Evolutionary conservation across 2,113 vertebrate species (phyloP).

Genomic region (Pardalotus punctatus): DNA sequence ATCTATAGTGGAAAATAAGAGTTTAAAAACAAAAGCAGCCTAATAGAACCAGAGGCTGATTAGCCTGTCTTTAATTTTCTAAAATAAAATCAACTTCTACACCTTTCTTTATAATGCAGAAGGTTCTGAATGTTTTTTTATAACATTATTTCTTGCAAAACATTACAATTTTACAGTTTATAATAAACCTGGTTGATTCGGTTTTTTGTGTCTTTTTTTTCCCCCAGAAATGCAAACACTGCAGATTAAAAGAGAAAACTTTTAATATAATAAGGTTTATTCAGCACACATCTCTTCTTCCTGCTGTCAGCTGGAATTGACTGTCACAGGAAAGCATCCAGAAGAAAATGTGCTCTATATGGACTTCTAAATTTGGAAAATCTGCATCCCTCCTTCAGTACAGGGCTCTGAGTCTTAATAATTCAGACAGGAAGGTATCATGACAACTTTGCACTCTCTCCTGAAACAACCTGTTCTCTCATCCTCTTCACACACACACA

Average conservation of each 20-base stretch:
- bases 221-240: not conserved
- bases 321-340: not conserved
- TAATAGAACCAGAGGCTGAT: not conserved
- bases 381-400: not conserved
- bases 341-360: not conserved
- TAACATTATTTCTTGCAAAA: not conserved
- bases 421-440: not conserved
- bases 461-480: not conserved
- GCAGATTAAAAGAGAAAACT: not conserved
- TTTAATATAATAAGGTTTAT: not conserved
- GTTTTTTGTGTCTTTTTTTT: not conserved
- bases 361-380: slow-evolving; percentile 35
- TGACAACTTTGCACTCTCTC: not conserved
- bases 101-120: not conserved
- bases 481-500: not conserved
- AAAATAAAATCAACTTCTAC: not conserved
- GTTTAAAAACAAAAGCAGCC: not conserved
- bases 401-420: not conserved
- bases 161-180: not conserved
- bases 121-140: not conserved
- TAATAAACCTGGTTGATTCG: not conserved
- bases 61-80: not conserved
- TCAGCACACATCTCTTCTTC: slow-evolving; percentile 8
- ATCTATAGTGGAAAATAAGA: not conserved
- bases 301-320: slow-evolving; percentile 26